Evolutionary conservation across 2,113 vertebrate species (phyloP).

Genomic region (Gymnorhina tibicen): DNA sequence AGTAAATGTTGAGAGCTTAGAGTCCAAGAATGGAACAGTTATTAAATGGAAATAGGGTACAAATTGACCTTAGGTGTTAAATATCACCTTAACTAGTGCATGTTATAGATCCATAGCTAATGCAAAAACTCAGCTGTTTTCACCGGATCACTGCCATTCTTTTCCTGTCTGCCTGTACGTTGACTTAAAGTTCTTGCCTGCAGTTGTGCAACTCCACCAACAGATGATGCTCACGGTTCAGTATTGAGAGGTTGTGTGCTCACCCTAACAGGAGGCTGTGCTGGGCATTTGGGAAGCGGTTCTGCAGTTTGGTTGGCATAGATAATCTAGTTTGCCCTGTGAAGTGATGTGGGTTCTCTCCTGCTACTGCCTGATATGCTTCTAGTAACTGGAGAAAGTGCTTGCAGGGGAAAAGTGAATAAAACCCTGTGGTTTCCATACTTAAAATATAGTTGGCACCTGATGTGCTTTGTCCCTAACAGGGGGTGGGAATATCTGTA

Average conservation of each 20-base stretch:
- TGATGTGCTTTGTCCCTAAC: accelerated
- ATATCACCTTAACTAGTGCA: background rate
- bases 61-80: background rate
- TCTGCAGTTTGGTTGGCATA: background rate
- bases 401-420: background rate
- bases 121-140: background rate
- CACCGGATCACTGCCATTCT: background rate
- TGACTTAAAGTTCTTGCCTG: background rate
- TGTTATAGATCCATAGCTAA: background rate
- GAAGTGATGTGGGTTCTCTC: background rate
- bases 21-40: background rate
- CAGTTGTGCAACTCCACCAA: background rate
- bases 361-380: accelerated
- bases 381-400: background rate
- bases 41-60: background rate
- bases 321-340: background rate
- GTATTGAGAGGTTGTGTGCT: accelerated
- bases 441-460: background rate
- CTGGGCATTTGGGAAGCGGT: accelerated
- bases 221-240: conserved; percentile 5
- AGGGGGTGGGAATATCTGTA: background rate
- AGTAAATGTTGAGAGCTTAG: background rate
- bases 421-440: background rate
- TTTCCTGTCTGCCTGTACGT: accelerated
- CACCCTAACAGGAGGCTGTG: accelerated